Evolutionary conservation across 1,140 invertebrate genomes (phyloP), one percentile per base, ranked within the genome.

Genomic region (Pseudoatta argentina): DNA sequence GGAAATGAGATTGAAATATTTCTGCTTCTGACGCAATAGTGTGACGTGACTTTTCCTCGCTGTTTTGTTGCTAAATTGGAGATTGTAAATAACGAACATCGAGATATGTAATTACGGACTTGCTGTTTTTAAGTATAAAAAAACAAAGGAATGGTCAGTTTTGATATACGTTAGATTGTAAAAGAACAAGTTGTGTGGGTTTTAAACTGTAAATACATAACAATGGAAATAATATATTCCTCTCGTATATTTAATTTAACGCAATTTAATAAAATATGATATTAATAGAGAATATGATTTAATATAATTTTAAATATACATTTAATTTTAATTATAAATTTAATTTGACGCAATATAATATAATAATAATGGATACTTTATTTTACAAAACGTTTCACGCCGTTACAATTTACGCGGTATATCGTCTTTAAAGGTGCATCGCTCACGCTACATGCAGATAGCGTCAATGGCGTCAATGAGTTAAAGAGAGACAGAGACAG

Each of bases 351-450:
- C 10, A 10, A 44, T 44, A 44, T 44, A 44, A 44, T 44, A 10
- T 10, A 44, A 10, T 12, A 44, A 10, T 12, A 8, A 39, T 39
- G 34, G 24, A 44, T 14, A 21, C 16, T 48, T 30, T 0, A 69
- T 55, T 4, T 30, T 53, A 18, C 34, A 30, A 30, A 7, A 55
- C 4, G 7, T 39, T 64, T 14, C 24, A 39, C 53, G 14, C 14
- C 14, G 8, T 27, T 44, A 44, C 30, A 18, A n/a, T 57, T 81
- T 55, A 55, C 21, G 27, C 30, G 66, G 8, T 79, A 79, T 14
- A 69, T 79, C 77, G 6, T 53, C 77, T 55, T 81, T 81, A 81
- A 81, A 44, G 14, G 51, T 81, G 21, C 77, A 81, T 71, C 77
- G 77, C 5, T 5, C 48, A 27, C 51, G 64, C 34, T 64, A 66